A percentile compares a stretch with the other conserved stretches of the same genome.
phyloP scores from a whole-genome alignment of 2,888 invertebrate species.

The Hipparchia semele region DNA sequence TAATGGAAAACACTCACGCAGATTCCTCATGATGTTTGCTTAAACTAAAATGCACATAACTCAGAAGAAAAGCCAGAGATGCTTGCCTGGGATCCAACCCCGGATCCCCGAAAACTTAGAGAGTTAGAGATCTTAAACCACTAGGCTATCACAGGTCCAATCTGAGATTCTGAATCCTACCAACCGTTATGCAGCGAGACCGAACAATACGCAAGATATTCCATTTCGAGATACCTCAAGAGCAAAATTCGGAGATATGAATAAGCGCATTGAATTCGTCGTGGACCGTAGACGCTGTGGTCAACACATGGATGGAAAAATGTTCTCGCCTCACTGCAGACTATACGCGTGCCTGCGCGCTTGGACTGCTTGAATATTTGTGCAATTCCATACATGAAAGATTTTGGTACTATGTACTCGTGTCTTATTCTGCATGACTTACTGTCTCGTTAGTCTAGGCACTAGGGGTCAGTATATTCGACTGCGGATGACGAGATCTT shows the following conservation, averaged over 20 bases:
- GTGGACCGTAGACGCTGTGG: conserved; percentile 22
- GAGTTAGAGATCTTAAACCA: too few relatives aligned
- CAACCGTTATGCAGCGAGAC: neutral
- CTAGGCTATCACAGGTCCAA: too few relatives aligned
- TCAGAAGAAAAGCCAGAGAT: too few relatives aligned
- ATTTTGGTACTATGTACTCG: neutral
- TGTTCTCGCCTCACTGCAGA: conserved; percentile 29
- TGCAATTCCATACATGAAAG: neutral
- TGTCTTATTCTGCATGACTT: neutral
- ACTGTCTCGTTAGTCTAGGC: too few relatives aligned
- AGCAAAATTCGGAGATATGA: conserved; percentile 24
- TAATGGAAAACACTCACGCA: too few relatives aligned
- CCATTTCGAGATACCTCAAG: conserved; percentile 22
- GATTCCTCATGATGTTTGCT: too few relatives aligned
- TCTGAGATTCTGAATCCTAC: neutral
- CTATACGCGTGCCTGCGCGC: neutral
- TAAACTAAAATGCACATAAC: too few relatives aligned
- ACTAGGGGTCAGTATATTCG: too few relatives aligned
- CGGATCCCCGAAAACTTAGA: too few relatives aligned
- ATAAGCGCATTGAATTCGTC: conserved; percentile 22
- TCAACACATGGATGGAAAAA: conserved; percentile 28
- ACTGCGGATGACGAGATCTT: too few relatives aligned
- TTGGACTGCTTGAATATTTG: neutral
- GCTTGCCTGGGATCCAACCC: too few relatives aligned
- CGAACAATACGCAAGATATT: conserved; percentile 27